Evolutionary conservation across 2,797 vertebrate species (phyloP), one percentile per base, ranked within the genome.

Genomic region (Chelmon rostratus): DNA sequence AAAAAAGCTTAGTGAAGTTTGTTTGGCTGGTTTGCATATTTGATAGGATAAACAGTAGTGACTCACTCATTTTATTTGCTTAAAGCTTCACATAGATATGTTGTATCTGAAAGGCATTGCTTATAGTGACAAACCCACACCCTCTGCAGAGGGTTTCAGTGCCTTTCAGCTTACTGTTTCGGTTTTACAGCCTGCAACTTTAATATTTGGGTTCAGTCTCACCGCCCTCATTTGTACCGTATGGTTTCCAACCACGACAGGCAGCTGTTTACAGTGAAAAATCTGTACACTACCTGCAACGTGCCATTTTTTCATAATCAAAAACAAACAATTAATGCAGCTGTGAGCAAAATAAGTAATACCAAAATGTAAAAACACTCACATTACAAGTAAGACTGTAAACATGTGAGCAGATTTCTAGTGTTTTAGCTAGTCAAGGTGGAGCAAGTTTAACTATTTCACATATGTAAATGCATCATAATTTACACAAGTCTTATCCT

Each of bases 31-130:
- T 54, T 38, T 46, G n/a, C 5, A 23, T 52, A 23, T 23, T 33
- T 21, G 42, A 64, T 57, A 11, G 54, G 6, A 38, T 21, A n/a
- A 35, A 33, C 6, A 31, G 9, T 1, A 10, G 6, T 33, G 40
- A 19, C 28, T 8, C 13, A 35, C 25, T 25, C n/a, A 23, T 8
- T 46, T 33, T 33, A 1, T 38, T 7, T 52, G 7, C 0, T 38
- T 44, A 8, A 71, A 76, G 47, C 42, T 68, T 10, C 10, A 47
- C 23, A 38, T 19, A 63, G n/a, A n/a, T n/a, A n/a, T n/a, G n/a
- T n/a, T n/a, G n/a, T n/a, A n/a, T n/a, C n/a, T n/a, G n/a, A n/a
- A n/a, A n/a, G n/a, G n/a, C n/a, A n/a, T n/a, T n/a, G n/a, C n/a
- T n/a, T n/a, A n/a, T n/a, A n/a, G n/a, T n/a, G n/a, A n/a, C n/a